Evolutionary conservation across 2,888 invertebrate genomes (phyloP).

Genomic region (Caenorhabditis japonica): DNA sequence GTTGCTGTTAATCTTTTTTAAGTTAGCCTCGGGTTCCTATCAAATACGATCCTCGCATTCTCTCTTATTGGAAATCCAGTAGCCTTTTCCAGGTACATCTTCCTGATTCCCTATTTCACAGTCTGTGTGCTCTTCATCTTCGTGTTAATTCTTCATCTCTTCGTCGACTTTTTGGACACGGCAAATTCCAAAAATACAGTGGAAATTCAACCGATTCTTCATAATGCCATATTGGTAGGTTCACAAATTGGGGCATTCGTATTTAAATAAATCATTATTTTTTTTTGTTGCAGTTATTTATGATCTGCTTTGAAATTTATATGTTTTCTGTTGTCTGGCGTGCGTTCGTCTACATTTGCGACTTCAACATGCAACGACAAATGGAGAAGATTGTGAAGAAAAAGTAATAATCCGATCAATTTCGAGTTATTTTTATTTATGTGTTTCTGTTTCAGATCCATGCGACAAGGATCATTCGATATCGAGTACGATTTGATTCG

Average conservation of each 20-base stretch:
- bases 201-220: constrained; percentile 37
- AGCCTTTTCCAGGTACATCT: constrained; percentile 58
- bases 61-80: background rate
- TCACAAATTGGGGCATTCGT: too few species aligned
- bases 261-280: background rate
- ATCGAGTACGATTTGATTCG: constrained; percentile 39
- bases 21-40: background rate
- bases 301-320: constrained; percentile 61
- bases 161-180: constrained; percentile 64
- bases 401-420: constrained; percentile 33
- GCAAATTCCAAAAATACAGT: constrained; percentile 62
- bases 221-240: constrained; percentile 49
- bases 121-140: constrained; percentile 60
- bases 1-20: background rate
- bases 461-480: constrained; percentile 35
- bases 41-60: too few species aligned
- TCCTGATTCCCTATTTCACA: constrained; percentile 64
- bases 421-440: background rate
- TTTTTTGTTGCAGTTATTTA: constrained; percentile 48
- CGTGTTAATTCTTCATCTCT: constrained; percentile 59
- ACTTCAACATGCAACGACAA: constrained; percentile 53
- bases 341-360: constrained; percentile 59
- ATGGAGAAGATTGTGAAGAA: constrained; percentile 44
- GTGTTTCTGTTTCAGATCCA: constrained; percentile 24
- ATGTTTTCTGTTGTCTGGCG: constrained; percentile 60